phyloP scores from a whole-genome alignment of 2,113 vertebrate genomes.

The Chlamydotis undulata region DNA sequence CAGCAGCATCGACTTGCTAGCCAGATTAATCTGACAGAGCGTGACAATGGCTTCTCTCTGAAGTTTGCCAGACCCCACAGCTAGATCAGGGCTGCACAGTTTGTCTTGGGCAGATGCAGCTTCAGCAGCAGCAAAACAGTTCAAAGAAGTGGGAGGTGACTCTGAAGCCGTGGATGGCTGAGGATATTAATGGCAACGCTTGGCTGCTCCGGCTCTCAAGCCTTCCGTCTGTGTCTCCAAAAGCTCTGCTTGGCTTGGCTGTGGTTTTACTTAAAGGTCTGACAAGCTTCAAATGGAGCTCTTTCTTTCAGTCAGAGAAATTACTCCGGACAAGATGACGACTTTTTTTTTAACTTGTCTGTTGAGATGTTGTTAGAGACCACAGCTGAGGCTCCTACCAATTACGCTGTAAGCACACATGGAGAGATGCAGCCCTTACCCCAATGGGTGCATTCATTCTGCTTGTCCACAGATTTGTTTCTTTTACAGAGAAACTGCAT shows the following conservation, averaged over 20 bases:
- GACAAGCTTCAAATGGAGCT: not conserved
- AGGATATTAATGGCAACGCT: not conserved
- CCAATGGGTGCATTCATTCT: not conserved
- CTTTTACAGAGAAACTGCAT: not conserved
- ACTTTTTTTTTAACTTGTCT: not conserved
- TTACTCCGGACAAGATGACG: not conserved
- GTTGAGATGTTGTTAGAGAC: fast-evolving
- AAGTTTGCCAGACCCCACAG: not conserved
- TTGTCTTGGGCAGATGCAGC: not conserved
- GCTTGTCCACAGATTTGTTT: not conserved
- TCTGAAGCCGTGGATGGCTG: not conserved
- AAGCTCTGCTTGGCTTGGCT: not conserved
- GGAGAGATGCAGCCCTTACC: not conserved
- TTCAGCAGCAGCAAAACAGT: not conserved
- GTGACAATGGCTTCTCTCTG: not conserved
- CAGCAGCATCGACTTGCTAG: not conserved
- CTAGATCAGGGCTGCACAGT: not conserved
- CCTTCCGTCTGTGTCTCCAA: not conserved
- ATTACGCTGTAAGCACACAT: not conserved
- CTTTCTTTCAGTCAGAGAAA: not conserved
- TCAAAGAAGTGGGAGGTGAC: not conserved
- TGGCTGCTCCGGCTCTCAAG: not conserved
- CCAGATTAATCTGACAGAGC: not conserved
- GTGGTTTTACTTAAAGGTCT: not conserved
- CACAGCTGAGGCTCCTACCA: not conserved